Evolutionary conservation across 2,113 vertebrate species (phyloP), one percentile per base, ranked within the genome.

Genomic region (Conger conger): DNA sequence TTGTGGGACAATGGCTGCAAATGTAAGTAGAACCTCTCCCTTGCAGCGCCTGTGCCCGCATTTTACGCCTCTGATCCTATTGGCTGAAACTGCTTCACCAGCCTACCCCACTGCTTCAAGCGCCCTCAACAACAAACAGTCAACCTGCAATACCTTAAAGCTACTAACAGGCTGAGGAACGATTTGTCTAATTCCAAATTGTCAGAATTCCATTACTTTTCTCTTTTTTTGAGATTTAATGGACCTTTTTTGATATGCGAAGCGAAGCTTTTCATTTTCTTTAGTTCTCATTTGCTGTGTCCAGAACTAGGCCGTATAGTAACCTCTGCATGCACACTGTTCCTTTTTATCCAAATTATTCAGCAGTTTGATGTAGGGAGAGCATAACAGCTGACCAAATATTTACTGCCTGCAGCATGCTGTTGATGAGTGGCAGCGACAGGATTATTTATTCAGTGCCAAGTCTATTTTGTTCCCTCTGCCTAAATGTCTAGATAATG

Each of bases 1-100:
- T 96, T 97, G 95, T 99, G 98, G 98, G 96, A 97, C 96, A 93
- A 95, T 95, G 97, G 97, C 96, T 99, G 98, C 93, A 98, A 97
- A 98, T 97, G 98, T 99, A 97, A 99, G 98, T 99, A 97, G 86
- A 94, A 93, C 91, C 95, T 42, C 90, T 89, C 86, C 90, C 91
- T 89, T 91, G 93, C 93, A 81, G 94, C 94, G 94, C 79, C 88
- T 73, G 80, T 80, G 90, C 87, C 13, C 63, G 57, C 37, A 77
- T 57, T 13, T 17, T 40, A 30, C 36, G 15, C 83, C 89, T 87
- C 90, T 45, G n/a, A 85, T 90, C 33, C 78, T 37, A 13, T 38
- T 42, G 20, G 30, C 80, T 76, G 23, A 36, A 9, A 33, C 78
- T n/a, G n/a, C 38, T 23, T 23, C 20, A 18, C 63, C 37, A 42